These are phyloP conservation scores for Cercopithecus neglectus DNA, from an alignment of 2,797 vertebrate genomes.

Conservation along the genomic window DNA sequence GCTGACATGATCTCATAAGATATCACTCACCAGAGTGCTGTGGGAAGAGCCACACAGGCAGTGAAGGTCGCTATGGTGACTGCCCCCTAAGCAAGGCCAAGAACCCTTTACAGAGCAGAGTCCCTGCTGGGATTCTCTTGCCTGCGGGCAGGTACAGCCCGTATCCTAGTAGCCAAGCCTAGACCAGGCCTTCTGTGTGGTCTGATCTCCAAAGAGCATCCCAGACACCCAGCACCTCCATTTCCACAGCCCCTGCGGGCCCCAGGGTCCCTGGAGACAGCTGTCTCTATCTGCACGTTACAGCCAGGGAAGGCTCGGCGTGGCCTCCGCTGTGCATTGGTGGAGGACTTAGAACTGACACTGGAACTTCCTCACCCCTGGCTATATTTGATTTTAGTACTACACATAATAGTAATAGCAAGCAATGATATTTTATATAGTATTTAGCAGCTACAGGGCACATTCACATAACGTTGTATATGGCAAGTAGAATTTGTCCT, in stretches of 20 bases:
- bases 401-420: neutral
- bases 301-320: accelerated
- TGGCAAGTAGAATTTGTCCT: neutral
- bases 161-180: neutral
- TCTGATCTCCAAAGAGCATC: neutral
- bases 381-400: neutral
- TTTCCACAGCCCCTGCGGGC: neutral
- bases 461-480: neutral
- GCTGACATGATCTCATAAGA: neutral
- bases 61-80: neutral
- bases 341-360: neutral
- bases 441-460: neutral
- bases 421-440: neutral
- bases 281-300: accelerated
- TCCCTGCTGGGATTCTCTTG: neutral
- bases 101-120: neutral
- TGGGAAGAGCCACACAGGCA: neutral
- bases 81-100: neutral
- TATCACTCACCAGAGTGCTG: neutral
- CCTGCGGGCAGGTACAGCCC: too few relatives aligned
- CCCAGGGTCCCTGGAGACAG: accelerated
- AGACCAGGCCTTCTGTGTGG: neutral
- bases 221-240: neutral
- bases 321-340: neutral
- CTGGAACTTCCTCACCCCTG: neutral